Percentiles rank a stretch among this genome's conserved stretches.
Conservation (phyloP, 2,797 vertebrate species). For the Enteromius trimaculatus region DNA sequence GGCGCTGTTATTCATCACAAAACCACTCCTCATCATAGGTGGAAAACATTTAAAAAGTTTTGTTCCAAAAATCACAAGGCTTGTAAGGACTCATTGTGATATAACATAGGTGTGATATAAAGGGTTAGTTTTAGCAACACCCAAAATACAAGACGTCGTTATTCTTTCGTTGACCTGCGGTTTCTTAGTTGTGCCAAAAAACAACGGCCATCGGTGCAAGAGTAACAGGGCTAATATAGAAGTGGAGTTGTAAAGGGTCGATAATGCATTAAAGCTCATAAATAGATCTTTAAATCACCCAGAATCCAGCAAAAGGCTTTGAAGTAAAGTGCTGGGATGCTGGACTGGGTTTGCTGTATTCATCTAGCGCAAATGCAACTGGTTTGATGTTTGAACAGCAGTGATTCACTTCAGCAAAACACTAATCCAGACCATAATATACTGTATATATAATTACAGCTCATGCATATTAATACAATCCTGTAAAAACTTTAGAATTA, state of each 20-base stretch:
- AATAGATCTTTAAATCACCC: constrained; percentile 30
- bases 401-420: background rate
- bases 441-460: background rate
- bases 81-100: constrained; percentile 44
- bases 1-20: constrained; percentile 18
- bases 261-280: constrained; percentile 39
- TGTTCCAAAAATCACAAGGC: constrained; percentile 17
- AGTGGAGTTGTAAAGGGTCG: background rate
- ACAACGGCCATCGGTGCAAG: background rate
- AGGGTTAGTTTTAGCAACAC: constrained; percentile 8
- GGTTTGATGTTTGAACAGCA: background rate
- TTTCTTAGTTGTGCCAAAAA: constrained; percentile 25
- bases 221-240: constrained; percentile 1
- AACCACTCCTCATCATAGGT: constrained; percentile 7
- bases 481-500: background rate
- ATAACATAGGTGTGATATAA: background rate
- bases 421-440: background rate
- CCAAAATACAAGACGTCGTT: background rate
- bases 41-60: constrained; percentile 7
- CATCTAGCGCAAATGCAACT: background rate
- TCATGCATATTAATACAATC: background rate
- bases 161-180: constrained; percentile 3
- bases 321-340: background rate
- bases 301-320: background rate
- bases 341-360: background rate